These are phyloP conservation scores for Homalodisca vitripennis DNA, from an alignment of 1,140 invertebrate species.

Conservation along the genomic window DNA sequence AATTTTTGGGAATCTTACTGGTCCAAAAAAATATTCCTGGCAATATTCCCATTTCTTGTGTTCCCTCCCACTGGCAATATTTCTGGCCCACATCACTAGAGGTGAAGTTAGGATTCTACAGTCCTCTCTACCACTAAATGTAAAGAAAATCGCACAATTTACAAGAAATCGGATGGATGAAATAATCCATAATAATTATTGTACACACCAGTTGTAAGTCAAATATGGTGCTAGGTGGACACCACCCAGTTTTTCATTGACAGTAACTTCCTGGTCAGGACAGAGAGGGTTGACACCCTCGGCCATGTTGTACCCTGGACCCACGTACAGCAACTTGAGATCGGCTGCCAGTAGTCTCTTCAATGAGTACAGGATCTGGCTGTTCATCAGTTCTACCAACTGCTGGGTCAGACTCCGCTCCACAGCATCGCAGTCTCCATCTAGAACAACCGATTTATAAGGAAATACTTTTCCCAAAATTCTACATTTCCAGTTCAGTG, in stretches of 20 bases:
- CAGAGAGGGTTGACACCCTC: slow-evolving; percentile 69
- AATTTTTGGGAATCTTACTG: no score
- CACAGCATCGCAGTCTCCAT: slow-evolving; percentile 44
- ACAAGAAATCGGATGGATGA: no score
- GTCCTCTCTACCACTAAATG: no score
- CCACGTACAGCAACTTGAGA: slow-evolving; percentile 72
- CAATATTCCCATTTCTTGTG: no score
- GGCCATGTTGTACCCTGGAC: slow-evolving; percentile 44
- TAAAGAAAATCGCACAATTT: no score
- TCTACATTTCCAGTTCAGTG: no score
- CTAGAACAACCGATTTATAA: no score
- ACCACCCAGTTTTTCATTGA: slow-evolving; percentile 78
- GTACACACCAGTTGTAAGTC: slow-evolving; percentile 78
- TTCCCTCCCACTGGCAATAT: no score
- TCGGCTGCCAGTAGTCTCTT: slow-evolving; percentile 84
- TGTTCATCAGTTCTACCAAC: slow-evolving; percentile 74
- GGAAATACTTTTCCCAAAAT: no score
- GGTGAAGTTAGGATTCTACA: no score
- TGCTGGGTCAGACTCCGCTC: slow-evolving; percentile 63
- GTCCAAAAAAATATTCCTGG: no score
- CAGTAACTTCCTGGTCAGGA: slow-evolving; percentile 55
- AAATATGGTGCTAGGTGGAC: slow-evolving; percentile 77
- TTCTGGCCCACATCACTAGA: no score
- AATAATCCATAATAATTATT: slow-evolving; percentile 34
- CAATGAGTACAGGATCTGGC: slow-evolving; percentile 77